Base-by-base conservation (phyloP, 2,113 vertebrate genomes). In the Oreochromis spilurus region DNA sequence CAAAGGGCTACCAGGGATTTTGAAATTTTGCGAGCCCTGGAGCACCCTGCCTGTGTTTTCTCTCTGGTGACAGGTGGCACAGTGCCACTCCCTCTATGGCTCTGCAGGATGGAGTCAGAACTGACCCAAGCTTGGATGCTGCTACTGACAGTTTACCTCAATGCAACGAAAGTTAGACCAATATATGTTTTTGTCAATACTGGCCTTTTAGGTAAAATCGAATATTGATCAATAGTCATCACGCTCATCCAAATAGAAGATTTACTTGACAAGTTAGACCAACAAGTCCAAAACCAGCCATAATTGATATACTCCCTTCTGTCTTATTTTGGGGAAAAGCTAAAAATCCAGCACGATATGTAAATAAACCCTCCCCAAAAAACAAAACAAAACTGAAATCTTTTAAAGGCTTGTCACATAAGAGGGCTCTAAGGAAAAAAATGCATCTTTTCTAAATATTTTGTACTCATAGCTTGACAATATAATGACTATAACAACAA, bases 51-150 rank as follows among this genome's bases (percentile, higher is more conserved):
- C 62, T 88, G 65, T 90, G 58, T 87, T 92, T 40, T 65, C 87
- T 91, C 82, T 82, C 87, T 57, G 83, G 83, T 92, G 91, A 84
- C 88, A 91, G 91, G 81, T 91, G 83, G 90, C 89, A 72, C 55
- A 3, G 17, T 78, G 89, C 91, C 90, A 67, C 60, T 87, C 77
- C 81, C 83, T 77, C 52, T 79, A 83, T 84, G 87, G 57, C 43
- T 36, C 82, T 75, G 83, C 81, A 90, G 87, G 88, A 90, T 78
- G 79, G 67, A 89, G 83, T 82, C 84, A 77, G 79, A 12, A 7
- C 43, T 26, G 55, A 86, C 88, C 81, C 31, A 60, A 81, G 81
- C 80, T 75, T 50, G 57, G 78, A 88, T 62, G 87, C 79, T 87
- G 82, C 87, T 75, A 77, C 85, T 85, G 72, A 83, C 54, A 57